These are phyloP conservation scores for Podarcis muralis DNA, from an alignment of 2,113 vertebrate genomes.

Conservation along the genomic window DNA sequence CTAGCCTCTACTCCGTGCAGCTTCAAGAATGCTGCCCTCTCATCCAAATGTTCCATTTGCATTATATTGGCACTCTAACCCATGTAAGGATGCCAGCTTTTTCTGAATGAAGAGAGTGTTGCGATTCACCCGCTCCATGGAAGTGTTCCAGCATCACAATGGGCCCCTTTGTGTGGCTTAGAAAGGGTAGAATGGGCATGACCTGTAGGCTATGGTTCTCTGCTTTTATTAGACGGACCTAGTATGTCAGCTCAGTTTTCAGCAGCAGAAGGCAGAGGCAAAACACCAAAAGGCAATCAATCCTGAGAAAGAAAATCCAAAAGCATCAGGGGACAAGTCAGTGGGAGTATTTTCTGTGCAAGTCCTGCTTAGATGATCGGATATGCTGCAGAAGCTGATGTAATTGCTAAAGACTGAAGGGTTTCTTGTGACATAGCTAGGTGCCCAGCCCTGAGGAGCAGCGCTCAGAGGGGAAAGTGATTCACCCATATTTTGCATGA, in stretches of 20 bases:
- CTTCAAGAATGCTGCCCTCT: background rate
- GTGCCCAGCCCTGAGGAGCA: background rate
- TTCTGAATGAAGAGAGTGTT: background rate
- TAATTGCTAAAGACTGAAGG: background rate
- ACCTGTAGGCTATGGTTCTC: background rate
- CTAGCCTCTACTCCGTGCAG: background rate
- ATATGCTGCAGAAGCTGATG: too few species aligned
- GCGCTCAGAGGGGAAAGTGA: background rate
- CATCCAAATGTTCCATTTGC: too few species aligned
- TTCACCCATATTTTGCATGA: background rate
- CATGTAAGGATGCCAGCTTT: background rate
- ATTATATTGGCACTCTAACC: background rate
- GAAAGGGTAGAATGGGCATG: background rate
- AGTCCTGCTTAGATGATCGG: too few species aligned
- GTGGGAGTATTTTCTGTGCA: background rate
- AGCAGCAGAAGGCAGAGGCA: background rate
- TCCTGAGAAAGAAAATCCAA: background rate
- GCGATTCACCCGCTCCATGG: background rate
- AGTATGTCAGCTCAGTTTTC: background rate
- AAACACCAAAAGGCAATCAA: background rate
- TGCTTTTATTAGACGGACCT: background rate
- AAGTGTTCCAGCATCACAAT: background rate
- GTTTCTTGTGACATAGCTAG: background rate
- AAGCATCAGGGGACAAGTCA: background rate
- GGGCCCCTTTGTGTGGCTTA: constrained; percentile 4